Percentiles rank a stretch among this genome's conserved stretches.
Conservation (phyloP, 2,113 vertebrate species). For the Nesogale talazaci region DNA sequence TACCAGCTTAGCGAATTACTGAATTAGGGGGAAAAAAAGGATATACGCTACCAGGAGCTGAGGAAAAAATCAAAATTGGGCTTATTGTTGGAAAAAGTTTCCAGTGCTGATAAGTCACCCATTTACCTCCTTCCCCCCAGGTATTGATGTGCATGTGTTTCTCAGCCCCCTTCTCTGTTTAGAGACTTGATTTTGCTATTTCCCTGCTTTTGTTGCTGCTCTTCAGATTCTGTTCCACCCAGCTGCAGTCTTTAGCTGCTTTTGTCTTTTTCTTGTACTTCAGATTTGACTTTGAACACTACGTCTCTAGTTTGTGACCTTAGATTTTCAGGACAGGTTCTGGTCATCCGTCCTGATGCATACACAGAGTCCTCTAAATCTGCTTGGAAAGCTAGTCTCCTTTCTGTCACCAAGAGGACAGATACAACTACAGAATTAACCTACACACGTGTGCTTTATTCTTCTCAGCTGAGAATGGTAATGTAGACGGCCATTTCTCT, state of each 20-base stretch:
- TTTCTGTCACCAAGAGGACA: slow-evolving; percentile 26
- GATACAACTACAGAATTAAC: slow-evolving; percentile 2
- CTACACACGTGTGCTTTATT: slow-evolving; percentile 29
- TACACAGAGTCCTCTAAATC: slow-evolving; percentile 47
- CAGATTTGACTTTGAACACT: neutral
- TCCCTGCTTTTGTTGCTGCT: neutral
- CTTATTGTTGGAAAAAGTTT: neutral
- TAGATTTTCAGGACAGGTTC: slow-evolving; percentile 15
- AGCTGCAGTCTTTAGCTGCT: neutral
- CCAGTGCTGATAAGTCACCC: neutral
- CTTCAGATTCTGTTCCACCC: neutral
- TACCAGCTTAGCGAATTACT: no score
- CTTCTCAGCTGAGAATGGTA: slow-evolving; percentile 21
- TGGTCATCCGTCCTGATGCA: neutral
- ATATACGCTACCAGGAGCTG: neutral
- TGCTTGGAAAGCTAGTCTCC: slow-evolving; percentile 14
- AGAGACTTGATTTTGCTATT: neutral
- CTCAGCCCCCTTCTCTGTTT: neutral
- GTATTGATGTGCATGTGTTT: neutral
- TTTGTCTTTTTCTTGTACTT: neutral
- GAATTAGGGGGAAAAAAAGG: neutral
- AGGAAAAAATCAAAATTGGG: neutral
- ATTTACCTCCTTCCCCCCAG: neutral
- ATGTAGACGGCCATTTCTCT: slow-evolving; percentile 11
- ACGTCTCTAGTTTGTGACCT: slow-evolving; percentile 8